phyloP scores from a whole-genome alignment of 2,888 invertebrate genomes.

The Nemotelus nigrinus region DNA sequence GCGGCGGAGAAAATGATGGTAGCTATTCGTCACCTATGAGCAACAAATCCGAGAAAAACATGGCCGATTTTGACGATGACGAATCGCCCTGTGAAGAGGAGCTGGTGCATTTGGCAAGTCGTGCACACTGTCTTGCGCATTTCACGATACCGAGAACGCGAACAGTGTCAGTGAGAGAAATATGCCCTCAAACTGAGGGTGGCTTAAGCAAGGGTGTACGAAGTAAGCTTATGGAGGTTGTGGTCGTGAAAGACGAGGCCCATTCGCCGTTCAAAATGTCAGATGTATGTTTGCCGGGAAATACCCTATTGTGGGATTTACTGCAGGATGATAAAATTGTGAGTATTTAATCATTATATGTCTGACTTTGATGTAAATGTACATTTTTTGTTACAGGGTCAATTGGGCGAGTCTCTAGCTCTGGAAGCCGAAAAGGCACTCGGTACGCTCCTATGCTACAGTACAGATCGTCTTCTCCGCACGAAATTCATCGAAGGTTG shows the following conservation, averaged over 20 bases:
- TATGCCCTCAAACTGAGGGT: not conserved
- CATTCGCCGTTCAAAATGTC: constrained; percentile 62
- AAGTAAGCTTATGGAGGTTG: constrained; percentile 14
- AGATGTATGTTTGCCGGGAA: constrained; percentile 89
- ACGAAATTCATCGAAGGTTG: constrained; percentile 97
- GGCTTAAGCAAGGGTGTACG: not conserved
- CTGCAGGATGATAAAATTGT: constrained; percentile 91
- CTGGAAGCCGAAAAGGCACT: constrained; percentile 94
- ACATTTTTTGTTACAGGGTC: constrained; percentile 68
- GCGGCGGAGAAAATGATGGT: constrained; percentile 79
- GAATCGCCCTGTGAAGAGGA: constrained; percentile 90
- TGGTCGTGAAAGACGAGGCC: constrained; percentile 45
- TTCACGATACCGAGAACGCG: constrained; percentile 49
- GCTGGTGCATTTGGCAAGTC: constrained; percentile 78
- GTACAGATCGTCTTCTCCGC: constrained; percentile 86
- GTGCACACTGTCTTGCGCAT: constrained; percentile 65
- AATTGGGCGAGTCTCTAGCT: constrained; percentile 88
- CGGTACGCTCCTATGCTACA: constrained; percentile 88
- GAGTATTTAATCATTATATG: constrained; percentile 61
- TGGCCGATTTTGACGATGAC: constrained; percentile 92
- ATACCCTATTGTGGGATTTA: constrained; percentile 93
- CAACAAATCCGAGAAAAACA: constrained; percentile 92
- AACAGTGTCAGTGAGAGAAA: constrained; percentile 43
- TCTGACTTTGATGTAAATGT: not conserved
- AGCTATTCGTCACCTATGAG: constrained; percentile 93